Conservation (phyloP, 2,113 vertebrate genomes). For the Silurus glanis region DNA sequence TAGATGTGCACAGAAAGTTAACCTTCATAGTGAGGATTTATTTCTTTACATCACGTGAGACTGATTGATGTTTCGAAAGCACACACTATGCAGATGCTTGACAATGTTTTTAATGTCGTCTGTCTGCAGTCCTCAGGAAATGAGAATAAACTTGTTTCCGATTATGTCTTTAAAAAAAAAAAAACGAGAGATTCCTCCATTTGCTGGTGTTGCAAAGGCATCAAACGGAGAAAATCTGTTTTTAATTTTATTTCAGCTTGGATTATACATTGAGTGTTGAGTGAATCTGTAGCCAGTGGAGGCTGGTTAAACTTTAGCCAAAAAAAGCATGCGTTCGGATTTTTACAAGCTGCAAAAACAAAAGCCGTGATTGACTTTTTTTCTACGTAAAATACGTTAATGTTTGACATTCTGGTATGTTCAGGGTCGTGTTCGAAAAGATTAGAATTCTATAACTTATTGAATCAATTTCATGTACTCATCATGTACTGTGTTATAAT, state of each 20-base stretch:
- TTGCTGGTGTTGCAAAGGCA: conserved; percentile 38
- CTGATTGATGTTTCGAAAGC: neutral
- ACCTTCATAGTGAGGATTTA: neutral
- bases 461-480: neutral
- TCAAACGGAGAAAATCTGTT: conserved; percentile 43
- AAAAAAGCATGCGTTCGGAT: neutral
- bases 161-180: conserved; percentile 4
- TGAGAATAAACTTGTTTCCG: conserved; percentile 10
- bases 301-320: conserved; percentile 48
- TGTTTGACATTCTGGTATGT: neutral
- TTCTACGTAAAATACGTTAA: neutral
- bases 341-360: conserved; percentile 42
- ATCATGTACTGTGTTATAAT: neutral
- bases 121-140: neutral
- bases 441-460: neutral
- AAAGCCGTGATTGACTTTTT: neutral
- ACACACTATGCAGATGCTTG: neutral
- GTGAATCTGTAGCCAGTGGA: conserved; percentile 42
- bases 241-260: conserved; percentile 49
- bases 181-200: conserved; percentile 31
- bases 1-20: neutral
- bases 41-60: neutral
- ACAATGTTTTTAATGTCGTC: neutral
- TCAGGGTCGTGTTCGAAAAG: too few relatives aligned
- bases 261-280: conserved; percentile 50